Evolutionary conservation across 2,113 vertebrate species (phyloP), one percentile per base, ranked within the genome.

Genomic region (Manacus vitellinus): DNA sequence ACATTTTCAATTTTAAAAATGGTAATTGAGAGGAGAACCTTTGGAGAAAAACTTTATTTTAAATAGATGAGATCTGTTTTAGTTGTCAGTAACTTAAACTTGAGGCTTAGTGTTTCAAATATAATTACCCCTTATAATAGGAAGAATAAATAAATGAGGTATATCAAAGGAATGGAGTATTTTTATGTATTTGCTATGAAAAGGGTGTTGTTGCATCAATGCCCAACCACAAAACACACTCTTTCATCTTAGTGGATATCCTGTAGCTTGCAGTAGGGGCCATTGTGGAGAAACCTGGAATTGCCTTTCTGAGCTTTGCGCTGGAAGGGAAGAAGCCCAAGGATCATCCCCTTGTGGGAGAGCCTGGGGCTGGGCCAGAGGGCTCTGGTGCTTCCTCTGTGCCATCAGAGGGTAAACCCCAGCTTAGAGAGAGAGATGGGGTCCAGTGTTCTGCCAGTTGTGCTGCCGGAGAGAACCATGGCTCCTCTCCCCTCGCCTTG

Each of bases 381-480:
- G 43, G 28, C 14, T 6, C n/a, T 27, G 12, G 25, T 33, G 49
- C 35, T 52, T 70, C 54, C 52, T 9, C 52, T 58, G 63, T 95
- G 82, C 91, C 81, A 61, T 17, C 33, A 30, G 66, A 52, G 49
- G 39, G 8, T n/a, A 52, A 12, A 75, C 25, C 13, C 27, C 3
- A 2, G 3, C 2, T 5, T 14, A 39, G 44, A 12, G 12, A 11
- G 4, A 74, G 59, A 73, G 74, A 23, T 4, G 54, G 74, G 52
- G 52, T 31, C 35, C 22, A 25, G 39, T 33, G 6, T 89, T 88
- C 30, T 93, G 95, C 96, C 97, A 73, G 92, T 95, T 88, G 79
- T 66, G 74, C 97, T 97, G 11, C 81, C 52, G 83, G 97, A 94
- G 96, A 92, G 95, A 97, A 89, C 97, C 94, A 51, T 43, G 78